Evolutionary conservation across 2,797 vertebrate species (phyloP), one percentile per base, ranked within the genome.

Genomic region (Alca torda): DNA sequence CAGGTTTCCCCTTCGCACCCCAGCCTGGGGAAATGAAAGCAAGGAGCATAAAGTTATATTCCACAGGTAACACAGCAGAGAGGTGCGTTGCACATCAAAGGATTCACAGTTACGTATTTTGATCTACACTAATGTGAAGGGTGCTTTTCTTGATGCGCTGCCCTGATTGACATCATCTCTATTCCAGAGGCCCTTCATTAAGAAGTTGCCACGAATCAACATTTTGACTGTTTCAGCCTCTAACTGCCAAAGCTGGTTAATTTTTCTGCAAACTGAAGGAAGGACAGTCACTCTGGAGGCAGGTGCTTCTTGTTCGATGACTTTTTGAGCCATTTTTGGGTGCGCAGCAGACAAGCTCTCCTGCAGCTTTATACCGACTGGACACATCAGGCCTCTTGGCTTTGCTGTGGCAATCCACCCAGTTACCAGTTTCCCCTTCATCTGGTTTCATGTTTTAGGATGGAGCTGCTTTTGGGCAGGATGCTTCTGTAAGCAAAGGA

Each of bases 181-280:
- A 24, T 57, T 33, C 50, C 87, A 78, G 54, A 78, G 69, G 48
- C 15, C 4, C 53, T 72, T 84, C 90, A 54, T 88, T 91, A 94
- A 88, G 67, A 60, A 77, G 21, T 26, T 90, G 67, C 74, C 92
- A 92, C 78, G 81, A 84, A 89, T 83, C 84, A 87, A 74, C 89
- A 73, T 89, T 89, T 92, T 67, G 89, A 48, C 64, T 50, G 65
- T 54, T 93, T 21, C 87, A 89, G 84, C 78, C 74, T 89, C 46
- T 30, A 53, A 50, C 53, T 81, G 82, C 73, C 93, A 93, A 87
- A 82, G 45, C 61, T 73, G 76, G 87, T 16, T 70, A 4, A 46
- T 74, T 72, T 59, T 67, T 16, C 56, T 77, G 72, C 70, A 16
- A 59, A 26, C 56, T 63, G 85, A 18, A 74, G 80, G 83, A 16